Evolutionary conservation across 2,113 vertebrate genomes (phyloP).

Genomic region (Myrmecobius fasciatus): DNA sequence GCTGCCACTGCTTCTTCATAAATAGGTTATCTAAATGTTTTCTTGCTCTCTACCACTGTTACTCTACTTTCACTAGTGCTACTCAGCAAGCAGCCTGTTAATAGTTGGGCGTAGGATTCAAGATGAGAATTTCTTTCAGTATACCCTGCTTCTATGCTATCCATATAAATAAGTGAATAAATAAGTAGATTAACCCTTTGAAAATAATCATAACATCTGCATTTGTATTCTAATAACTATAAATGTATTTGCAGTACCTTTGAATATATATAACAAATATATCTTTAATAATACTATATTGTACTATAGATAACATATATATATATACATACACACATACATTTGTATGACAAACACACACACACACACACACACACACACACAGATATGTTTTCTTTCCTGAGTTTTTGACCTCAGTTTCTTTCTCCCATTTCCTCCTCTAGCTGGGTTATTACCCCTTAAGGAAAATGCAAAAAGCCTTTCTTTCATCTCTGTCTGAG

Average conservation of each 20-base stretch:
- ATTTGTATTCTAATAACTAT: background rate
- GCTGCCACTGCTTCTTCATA: constrained; percentile 38
- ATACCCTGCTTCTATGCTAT: background rate
- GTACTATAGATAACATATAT: background rate
- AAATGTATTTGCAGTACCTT: background rate
- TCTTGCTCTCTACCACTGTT: constrained; percentile 53
- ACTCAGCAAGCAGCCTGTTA: constrained; percentile 26
- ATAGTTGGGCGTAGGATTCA: constrained; percentile 34
- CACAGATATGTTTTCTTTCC: constrained; percentile 18
- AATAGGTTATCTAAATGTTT: constrained; percentile 47
- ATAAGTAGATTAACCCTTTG: background rate
- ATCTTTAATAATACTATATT: background rate
- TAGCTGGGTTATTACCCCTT: background rate
- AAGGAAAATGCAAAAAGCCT: constrained; percentile 49
- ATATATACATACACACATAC: background rate
- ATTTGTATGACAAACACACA: no score
- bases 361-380: background rate
- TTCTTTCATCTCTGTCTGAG: constrained; percentile 72
- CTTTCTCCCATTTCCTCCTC: constrained; percentile 24
- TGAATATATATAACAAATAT: background rate
- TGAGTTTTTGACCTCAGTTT: constrained; percentile 4
- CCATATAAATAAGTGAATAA: background rate
- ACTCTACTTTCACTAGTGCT: constrained; percentile 38
- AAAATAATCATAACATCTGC: background rate
- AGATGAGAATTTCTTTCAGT: background rate